Base-by-base conservation (phyloP, 2,113 vertebrate species). In the Pseudorectes ferrugineus region DNA sequence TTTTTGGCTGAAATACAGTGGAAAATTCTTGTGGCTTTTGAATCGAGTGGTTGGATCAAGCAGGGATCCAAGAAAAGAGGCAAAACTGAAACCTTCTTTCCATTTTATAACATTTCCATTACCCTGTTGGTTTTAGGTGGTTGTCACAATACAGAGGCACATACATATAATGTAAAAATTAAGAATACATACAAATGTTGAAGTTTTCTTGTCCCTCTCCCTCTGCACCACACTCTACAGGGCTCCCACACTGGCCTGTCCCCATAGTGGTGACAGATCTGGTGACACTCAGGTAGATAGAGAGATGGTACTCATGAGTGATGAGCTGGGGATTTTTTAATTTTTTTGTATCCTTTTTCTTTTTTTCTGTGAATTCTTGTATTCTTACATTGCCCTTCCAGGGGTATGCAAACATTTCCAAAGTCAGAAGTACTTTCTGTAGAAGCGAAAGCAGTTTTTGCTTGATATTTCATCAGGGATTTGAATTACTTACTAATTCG, bases 401-500 rank as follows among this genome's bases (percentile, higher is more conserved):
- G 62, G 35, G 68, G 28, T 73, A 78, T 88, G 67, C 22, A 54
- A 43, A 81, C 76, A 86, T 76, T 82, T 92, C 42, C 73, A 92
- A 68, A 85, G 70, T 92, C 85, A 82, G 70, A 95, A 89, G 55
- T 38, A 51, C 63, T 88, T 96, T 81, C 42, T 62, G 76, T 81
- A 38, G 80, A 93, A 91, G 57, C 24, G 25, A 85, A 92, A 95
- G 79, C 65, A 73, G 88, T 97, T 97, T 96, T 93, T 82, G 23
- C 70, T 91, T 82, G 90, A 94, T 91, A 85, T 93, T 95, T 96
- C 22, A 5, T 75, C 94, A 92, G 93, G 92, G 92, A 88, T 96
- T 96, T 94, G 89, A 97, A 93, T 96, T 94, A 91, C 95, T 36
- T 95, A 80, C 93, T 97, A 97, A 97, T 98, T 97, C 91, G 93